Evolutionary conservation across 2,888 invertebrate genomes (phyloP), one percentile per base, ranked within the genome.

Genomic region (Leptopilina drosophilae): DNA sequence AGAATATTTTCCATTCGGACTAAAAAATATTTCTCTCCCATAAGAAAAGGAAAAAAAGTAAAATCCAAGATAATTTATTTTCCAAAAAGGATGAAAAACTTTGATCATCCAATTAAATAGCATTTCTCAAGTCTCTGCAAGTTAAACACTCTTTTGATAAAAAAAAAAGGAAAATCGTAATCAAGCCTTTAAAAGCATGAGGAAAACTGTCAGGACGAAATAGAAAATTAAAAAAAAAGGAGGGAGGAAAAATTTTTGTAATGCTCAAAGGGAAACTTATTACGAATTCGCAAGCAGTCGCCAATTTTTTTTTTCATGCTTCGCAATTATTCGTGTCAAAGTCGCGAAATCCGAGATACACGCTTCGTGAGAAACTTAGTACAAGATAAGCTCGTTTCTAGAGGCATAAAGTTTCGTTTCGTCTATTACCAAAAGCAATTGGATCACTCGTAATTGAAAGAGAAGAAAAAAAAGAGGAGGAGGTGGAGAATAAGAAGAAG

Each of bases 321-420:
- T 56, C 33, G 56, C 73, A 73, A 73, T 73, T 73, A 73, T 73
- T 73, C 73, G 73, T 73, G 73, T 73, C 73, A 73, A 73, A 73
- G 73, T 15, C 73, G 73, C n/a, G 49, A 56, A 33, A n/a, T 73
- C 56, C 9, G 73, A 73, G 56, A 73, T 26, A 49, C 49, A 73
- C 56, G 73, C 33, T 33, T 6, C 15, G n/a, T 40, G 73, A 73
- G 33, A 73, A 73, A 56, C 53, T 73, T 69, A 69, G 49, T 46
- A 12, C 15, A 53, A 69, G 53, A 69, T 69, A 69, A 69, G 69
- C 33, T 53, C 69, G 33, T 73, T 42, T 73, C 67, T 69, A 69
- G 26, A 69, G 42, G 49, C 14, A 69, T 69, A 73, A 73, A 73
- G 73, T 73, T 73, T 73, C 73, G 73, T 73, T 73, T 73, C 73